Evolutionary conservation across 2,888 invertebrate species (phyloP).

Genomic region (Ophioninae sp.): DNA sequence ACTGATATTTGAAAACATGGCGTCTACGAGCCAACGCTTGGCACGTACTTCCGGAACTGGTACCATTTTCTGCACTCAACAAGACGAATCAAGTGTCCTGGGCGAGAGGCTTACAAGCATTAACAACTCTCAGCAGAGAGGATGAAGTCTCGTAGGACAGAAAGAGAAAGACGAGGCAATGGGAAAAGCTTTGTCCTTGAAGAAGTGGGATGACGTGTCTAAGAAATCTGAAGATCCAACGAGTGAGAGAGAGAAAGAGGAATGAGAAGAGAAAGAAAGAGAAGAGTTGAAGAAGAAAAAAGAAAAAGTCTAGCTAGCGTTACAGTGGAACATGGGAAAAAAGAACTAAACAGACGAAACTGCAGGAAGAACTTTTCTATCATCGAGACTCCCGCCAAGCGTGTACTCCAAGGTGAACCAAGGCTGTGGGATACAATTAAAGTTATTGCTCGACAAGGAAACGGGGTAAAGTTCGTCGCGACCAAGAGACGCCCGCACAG

Average conservation of each 20-base stretch:
- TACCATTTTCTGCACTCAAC: constrained; percentile 48
- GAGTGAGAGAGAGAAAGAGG: background rate
- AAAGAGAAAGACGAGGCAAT: background rate
- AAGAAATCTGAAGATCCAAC: constrained; percentile 44
- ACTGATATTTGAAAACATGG: constrained; percentile 1
- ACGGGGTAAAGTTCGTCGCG: constrained; percentile 55
- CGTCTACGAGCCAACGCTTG: background rate
- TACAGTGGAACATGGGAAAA: background rate
- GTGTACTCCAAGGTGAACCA: constrained; percentile 51
- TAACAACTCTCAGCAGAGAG: constrained; percentile 66
- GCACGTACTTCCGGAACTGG: constrained; percentile 20
- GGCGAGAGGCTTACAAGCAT: constrained; percentile 59
- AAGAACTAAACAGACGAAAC: constrained; percentile 33
- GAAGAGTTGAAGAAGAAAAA: background rate
- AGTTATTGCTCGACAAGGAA: constrained; percentile 74
- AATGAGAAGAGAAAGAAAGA: constrained; percentile 1
- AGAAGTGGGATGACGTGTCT: constrained; percentile 26
- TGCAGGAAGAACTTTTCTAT: constrained; percentile 75
- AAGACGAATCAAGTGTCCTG: constrained; percentile 40
- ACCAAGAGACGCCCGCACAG: constrained; percentile 55
- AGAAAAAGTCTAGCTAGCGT: constrained; percentile 7
- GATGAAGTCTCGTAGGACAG: constrained; percentile 16
- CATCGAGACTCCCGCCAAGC: constrained; percentile 65
- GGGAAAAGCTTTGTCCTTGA: constrained; percentile 5
- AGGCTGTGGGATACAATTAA: constrained; percentile 76